Evolutionary conservation across 2,113 vertebrate genomes (phyloP).

Genomic region (Lophotis ruficrista): DNA sequence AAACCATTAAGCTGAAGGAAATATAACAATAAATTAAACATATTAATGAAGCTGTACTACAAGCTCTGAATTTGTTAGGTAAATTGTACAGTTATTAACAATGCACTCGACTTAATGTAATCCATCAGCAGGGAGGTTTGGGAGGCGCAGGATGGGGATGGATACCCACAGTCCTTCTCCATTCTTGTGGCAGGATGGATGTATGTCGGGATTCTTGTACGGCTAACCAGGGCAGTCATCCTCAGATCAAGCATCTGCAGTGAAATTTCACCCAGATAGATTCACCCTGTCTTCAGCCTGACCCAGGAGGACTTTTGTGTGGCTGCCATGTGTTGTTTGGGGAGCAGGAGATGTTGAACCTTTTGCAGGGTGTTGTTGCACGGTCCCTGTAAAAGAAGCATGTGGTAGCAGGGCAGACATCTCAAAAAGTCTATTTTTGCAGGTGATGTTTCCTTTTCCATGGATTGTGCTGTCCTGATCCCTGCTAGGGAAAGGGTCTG

Average conservation of each 20-base stretch:
- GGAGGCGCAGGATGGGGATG: background rate
- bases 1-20: slow-evolving; percentile 73
- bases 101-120: background rate
- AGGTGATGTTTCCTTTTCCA: background rate
- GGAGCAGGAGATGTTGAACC: background rate
- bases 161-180: background rate
- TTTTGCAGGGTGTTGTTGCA: background rate
- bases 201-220: background rate
- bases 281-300: background rate
- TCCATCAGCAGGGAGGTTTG: background rate
- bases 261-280: background rate
- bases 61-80: slow-evolving; percentile 68
- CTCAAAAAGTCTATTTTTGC: background rate
- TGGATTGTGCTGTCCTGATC: background rate
- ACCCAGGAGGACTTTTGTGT: background rate
- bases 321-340: background rate
- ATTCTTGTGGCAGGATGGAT: background rate
- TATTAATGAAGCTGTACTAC: slow-evolving; percentile 71
- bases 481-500: background rate
- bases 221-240: too few species aligned
- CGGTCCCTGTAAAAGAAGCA: background rate
- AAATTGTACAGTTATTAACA: slow-evolving; percentile 73
- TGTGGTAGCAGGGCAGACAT: background rate
- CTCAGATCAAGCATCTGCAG: background rate
- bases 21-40: slow-evolving; percentile 70